These are phyloP conservation scores for Scrobipalpa atriplicella DNA, from an alignment of 2,888 invertebrate genomes.

Conservation along the genomic window DNA sequence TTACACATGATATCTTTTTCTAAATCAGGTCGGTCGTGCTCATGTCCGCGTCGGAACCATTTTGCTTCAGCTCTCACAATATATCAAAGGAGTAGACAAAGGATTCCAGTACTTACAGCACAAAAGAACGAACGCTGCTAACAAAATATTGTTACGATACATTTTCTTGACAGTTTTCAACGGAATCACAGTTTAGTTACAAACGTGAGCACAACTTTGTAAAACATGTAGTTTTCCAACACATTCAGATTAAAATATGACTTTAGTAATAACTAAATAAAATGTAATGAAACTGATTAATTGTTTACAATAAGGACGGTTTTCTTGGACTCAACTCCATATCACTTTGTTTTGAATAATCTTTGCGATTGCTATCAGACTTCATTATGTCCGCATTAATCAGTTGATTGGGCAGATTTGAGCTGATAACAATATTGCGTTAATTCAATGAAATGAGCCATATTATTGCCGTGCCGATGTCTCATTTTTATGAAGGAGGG, in stretches of 20 bases:
- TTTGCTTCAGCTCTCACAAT: slow-evolving; percentile 18
- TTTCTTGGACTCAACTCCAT: slow-evolving; percentile 34
- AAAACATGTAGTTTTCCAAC: background rate
- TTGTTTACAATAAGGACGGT: background rate
- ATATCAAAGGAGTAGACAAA: slow-evolving; percentile 22
- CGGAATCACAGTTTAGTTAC: slow-evolving; percentile 6
- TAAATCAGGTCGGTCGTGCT: background rate
- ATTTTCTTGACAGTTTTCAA: slow-evolving; percentile 32
- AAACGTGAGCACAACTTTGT: background rate
- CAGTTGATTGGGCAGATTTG: slow-evolving; percentile 45
- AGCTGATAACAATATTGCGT: background rate
- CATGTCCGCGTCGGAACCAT: slow-evolving; percentile 28
- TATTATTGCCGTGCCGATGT: background rate
- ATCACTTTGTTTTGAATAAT: slow-evolving; percentile 43
- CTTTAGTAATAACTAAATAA: background rate
- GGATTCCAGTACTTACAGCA: slow-evolving; percentile 37
- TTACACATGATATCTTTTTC: background rate
- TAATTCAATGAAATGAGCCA: background rate
- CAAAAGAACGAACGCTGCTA: slow-evolving; percentile 31
- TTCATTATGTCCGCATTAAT: slow-evolving; percentile 44
- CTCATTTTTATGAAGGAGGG: background rate
- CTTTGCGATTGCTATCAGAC: slow-evolving; percentile 29
- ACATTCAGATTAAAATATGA: background rate
- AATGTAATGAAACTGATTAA: background rate
- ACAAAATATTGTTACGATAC: slow-evolving; percentile 33